These are phyloP conservation scores for Toxotes lorentzi DNA, from an alignment of 2,797 vertebrate species.

Conservation along the genomic window DNA sequence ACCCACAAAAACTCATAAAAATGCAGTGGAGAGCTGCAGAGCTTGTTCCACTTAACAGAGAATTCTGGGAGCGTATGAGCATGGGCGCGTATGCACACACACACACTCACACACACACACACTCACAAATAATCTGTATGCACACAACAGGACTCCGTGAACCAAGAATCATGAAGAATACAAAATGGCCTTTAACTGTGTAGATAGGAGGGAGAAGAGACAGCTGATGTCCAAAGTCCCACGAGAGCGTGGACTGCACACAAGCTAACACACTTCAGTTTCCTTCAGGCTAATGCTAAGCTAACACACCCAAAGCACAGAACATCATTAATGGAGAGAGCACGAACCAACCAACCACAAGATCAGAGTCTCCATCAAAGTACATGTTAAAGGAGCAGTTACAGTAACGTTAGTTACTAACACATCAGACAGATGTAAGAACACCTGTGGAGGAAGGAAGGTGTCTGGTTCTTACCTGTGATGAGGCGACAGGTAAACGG, in stretches of 20 bases:
- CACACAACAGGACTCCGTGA: neutral
- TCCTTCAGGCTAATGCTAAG: neutral
- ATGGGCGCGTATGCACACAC: neutral
- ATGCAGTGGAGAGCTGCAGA: neutral
- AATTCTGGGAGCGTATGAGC: neutral
- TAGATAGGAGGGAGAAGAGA: neutral
- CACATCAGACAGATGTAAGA: neutral
- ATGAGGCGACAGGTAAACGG: constrained; percentile 6
- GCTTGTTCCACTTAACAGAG: neutral
- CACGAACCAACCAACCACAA: neutral
- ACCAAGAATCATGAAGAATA: neutral
- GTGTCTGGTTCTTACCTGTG: constrained; percentile 47
- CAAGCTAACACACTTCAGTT: neutral
- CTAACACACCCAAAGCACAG: constrained; percentile 1
- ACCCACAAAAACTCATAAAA: neutral
- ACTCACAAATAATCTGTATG: neutral
- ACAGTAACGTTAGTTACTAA: too few relatives aligned
- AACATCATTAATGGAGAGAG: too few relatives aligned
- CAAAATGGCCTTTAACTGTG: neutral
- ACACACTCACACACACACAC: neutral
- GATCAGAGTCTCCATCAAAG: neutral
- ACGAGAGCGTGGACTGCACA: constrained; percentile 3
- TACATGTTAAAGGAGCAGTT: too few relatives aligned
- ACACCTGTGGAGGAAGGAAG: neutral
- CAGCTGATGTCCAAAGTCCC: constrained; percentile 55